A percentile compares a stretch with the other conserved stretches of the same genome.
Evolutionary conservation across 2,888 invertebrate genomes (phyloP).

Genomic region (Mantis religiosa): DNA sequence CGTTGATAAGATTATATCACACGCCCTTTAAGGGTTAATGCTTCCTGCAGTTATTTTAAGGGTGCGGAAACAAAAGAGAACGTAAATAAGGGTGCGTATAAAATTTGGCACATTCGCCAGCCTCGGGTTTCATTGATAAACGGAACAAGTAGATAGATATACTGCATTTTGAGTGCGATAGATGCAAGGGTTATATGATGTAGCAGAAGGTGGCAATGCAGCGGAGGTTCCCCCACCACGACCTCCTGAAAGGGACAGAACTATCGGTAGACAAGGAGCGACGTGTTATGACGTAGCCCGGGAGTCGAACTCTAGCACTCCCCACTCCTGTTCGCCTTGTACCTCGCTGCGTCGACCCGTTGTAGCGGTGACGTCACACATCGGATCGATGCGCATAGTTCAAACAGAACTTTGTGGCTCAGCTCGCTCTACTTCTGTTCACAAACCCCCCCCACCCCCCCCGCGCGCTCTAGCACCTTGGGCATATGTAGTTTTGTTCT

Average conservation of each 20-base stretch:
- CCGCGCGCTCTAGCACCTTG: too few species aligned
- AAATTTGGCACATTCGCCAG: background rate
- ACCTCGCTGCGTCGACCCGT: background rate
- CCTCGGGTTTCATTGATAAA: background rate
- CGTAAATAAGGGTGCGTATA: background rate
- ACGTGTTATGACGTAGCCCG: background rate
- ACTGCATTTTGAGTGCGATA: background rate
- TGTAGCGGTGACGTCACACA: background rate
- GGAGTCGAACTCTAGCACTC: conserved; percentile 1
- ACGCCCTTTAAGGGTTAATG: background rate
- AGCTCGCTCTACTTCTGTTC: background rate
- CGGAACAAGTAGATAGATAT: background rate
- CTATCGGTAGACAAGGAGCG: background rate
- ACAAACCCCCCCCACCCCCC: too few species aligned
- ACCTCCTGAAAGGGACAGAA: background rate
- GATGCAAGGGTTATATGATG: background rate
- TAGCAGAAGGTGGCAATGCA: background rate
- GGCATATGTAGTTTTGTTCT: background rate
- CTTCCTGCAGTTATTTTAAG: too few species aligned
- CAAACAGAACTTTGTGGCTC: background rate
- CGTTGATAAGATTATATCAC: background rate
- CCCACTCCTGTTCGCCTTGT: conserved; percentile 5
- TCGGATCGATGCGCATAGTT: background rate
- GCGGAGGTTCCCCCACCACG: background rate
- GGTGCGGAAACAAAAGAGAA: background rate